Percentiles rank a stretch among this genome's conserved stretches.
Conservation (phyloP, 1,140 invertebrate genomes). For the Caenorhabditis tropicalis region DNA sequence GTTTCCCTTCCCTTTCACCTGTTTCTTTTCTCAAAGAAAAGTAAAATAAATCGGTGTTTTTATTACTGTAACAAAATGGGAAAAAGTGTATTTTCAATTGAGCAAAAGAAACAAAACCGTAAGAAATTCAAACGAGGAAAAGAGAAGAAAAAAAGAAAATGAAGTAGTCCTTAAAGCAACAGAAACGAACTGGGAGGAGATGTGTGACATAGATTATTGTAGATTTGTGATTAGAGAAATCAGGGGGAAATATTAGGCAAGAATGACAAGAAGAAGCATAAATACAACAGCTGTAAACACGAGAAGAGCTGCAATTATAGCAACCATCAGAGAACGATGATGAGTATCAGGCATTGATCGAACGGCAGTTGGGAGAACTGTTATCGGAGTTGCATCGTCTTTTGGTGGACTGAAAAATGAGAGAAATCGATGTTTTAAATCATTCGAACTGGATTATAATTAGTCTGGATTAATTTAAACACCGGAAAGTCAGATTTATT, state of each 20-base stretch:
- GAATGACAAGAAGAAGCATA: conserved; percentile 24
- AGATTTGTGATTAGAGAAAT: not conserved
- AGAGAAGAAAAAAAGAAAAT: not conserved
- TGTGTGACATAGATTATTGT: not conserved
- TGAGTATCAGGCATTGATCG: conserved; percentile 12
- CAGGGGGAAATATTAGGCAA: not conserved
- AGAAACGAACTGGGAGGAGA: not conserved
- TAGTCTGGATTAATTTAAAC: not conserved
- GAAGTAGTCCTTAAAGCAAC: not conserved
- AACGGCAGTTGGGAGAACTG: not conserved
- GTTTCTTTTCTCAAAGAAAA: not conserved
- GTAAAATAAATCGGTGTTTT: not conserved
- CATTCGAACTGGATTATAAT: not conserved
- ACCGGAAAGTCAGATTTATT: too few species aligned
- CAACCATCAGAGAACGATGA: not conserved
- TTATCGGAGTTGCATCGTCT: not conserved
- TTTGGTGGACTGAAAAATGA: conserved; percentile 9
- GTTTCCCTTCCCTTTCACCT: not conserved
- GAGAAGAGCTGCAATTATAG: conserved; percentile 2
- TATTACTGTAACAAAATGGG: too few species aligned
- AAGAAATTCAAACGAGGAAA: not conserved
- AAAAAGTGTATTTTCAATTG: not conserved
- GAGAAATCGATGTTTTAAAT: not conserved
- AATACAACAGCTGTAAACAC: conserved; percentile 1
- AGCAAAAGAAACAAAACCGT: conserved; percentile 22